A percentile compares a stretch with the other conserved stretches of the same genome.
These are phyloP conservation scores for Sipha flava DNA, from an alignment of 1,140 invertebrate species.

Conservation along the genomic window DNA sequence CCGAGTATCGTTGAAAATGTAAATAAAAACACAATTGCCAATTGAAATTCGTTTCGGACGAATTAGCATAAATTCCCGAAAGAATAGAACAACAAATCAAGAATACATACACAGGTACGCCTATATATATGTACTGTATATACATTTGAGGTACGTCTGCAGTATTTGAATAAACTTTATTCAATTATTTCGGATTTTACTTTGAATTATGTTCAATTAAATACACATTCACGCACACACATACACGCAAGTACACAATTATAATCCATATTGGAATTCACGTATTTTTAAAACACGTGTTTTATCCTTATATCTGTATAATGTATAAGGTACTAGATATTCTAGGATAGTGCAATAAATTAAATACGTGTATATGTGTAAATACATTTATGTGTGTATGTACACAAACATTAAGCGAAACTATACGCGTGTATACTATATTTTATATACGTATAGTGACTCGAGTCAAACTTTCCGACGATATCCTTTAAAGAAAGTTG, in stretches of 20 bases:
- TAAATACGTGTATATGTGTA: no score
- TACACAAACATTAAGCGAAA: neutral
- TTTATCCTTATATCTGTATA: no score
- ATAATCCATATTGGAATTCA: no score
- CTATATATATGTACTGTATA: no score
- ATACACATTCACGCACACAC: neutral
- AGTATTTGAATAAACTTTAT: slow-evolving; percentile 5
- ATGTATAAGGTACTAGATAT: no score
- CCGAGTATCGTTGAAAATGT: neutral
- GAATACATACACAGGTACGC: neutral
- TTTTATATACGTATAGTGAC: no score
- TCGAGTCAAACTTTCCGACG: neutral
- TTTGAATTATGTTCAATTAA: neutral
- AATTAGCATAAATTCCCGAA: slow-evolving; percentile 6
- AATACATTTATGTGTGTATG: neutral
- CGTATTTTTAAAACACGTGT: no score
- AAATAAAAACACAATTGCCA: slow-evolving; percentile 14
- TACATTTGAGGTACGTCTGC: no score
- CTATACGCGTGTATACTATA: no score
- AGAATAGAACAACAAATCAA: slow-evolving; percentile 7
- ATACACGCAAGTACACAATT: no score
- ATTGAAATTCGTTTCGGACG: neutral
- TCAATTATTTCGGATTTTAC: neutral
- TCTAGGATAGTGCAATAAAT: no score
- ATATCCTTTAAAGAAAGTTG: neutral